Base-by-base conservation (phyloP, 2,113 vertebrate genomes). In the Lates calcarifer region DNA sequence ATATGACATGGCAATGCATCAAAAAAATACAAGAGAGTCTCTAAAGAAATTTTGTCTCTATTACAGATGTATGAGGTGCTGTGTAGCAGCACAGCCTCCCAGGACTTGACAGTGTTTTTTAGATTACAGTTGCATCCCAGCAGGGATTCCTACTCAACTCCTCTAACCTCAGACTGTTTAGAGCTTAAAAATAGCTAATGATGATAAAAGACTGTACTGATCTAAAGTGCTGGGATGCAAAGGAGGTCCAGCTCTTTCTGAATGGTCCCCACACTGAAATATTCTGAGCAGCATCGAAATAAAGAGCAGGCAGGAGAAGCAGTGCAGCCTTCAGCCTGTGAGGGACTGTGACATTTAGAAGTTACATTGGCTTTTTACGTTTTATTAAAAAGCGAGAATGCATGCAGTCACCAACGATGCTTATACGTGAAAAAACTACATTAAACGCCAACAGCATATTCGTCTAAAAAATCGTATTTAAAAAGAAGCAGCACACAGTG, bases 31-130 rank as follows among this genome's bases (percentile, higher is more conserved):
- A 57, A 55, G 57, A 45, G 73, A 60, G 78, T 81, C 76, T 74
- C 77, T 35, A 35, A 82, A 84, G 79, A 89, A 85, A 82, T 81
- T 20, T 22, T 58, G 76, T 65, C 79, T 82, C 70, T 77, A 72
- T 88, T 87, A 56, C 89, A 76, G 76, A 85, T 85, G 84, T 63
- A 81, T 72, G 74, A 85, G 55, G 72, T 22, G 69, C 57, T 70
- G 81, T 26, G 47, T 31, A 84, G 11, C 73, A 74, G 64, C 80
- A 43, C 75, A 80, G 74, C 65, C 89, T 86, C 84, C 29, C 73
- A 77, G 88, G 83, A 88, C 76, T 14, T 86, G 75, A 83, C 84
- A 73, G 83, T 89, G 89, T 85, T 83, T 85, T 86, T 77, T 57
- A 75, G 74, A 86, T 83, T 68, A 87, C 84, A 90, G 75, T 47